These are phyloP conservation scores for Xanthorhoe designata DNA, from an alignment of 2,888 invertebrate genomes.

Conservation along the genomic window DNA sequence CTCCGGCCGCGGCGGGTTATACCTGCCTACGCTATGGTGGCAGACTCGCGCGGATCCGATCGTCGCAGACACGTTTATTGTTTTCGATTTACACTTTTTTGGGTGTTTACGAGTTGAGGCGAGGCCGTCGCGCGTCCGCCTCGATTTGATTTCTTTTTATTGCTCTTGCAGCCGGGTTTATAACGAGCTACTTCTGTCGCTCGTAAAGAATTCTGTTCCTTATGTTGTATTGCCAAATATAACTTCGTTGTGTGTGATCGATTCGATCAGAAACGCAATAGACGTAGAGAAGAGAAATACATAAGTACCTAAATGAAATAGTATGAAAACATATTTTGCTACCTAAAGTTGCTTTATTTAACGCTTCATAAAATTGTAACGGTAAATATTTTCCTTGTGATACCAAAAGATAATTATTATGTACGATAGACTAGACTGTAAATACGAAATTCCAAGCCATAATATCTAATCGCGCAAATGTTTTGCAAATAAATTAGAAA, in stretches of 20 bases:
- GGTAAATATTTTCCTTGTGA: not conserved
- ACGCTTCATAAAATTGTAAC: not conserved
- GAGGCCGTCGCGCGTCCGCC: constrained; percentile 77
- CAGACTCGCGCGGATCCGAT: constrained; percentile 54
- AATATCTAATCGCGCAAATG: constrained; percentile 1
- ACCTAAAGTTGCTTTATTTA: constrained; percentile 13
- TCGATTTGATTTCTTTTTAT: constrained; percentile 70
- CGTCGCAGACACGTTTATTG: constrained; percentile 77
- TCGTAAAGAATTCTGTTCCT: constrained; percentile 39
- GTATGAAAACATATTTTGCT: constrained; percentile 42
- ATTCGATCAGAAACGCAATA: constrained; percentile 46
- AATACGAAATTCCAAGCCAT: not conserved
- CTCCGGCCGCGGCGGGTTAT: constrained; percentile 51
- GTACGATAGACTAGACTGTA: constrained; percentile 4
- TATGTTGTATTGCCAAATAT: constrained; percentile 47
- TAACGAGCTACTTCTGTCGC: constrained; percentile 46
- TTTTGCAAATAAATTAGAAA: constrained; percentile 1
- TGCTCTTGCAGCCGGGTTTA: constrained; percentile 49
- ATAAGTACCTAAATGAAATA: constrained; percentile 48
- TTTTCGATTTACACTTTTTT: constrained; percentile 79
- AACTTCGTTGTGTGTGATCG: constrained; percentile 37
- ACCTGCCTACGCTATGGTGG: constrained; percentile 45
- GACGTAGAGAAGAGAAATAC: constrained; percentile 43
- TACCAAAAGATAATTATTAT: not conserved
- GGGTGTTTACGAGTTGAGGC: constrained; percentile 73